Base-by-base conservation (phyloP, 2,797 vertebrate genomes). In the Notamacropus eugenii region DNA sequence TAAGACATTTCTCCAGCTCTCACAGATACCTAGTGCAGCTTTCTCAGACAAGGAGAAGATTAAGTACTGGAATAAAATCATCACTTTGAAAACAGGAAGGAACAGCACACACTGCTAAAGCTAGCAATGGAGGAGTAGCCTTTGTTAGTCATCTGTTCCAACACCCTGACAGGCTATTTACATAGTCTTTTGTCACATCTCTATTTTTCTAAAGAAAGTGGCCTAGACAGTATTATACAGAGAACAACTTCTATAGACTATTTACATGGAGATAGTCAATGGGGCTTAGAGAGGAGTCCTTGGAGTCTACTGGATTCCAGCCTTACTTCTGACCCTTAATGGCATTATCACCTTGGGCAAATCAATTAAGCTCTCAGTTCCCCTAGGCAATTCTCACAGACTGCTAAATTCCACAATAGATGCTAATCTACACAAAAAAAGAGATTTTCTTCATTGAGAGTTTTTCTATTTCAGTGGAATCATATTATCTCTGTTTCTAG, bases 71-170 rank as follows among this genome's bases (percentile, higher is more conserved):
- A 6, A 24, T 58, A 46, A 52, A 93, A 27, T 1, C 95, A 58
- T 90, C 90, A 50, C 50, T 94, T 92, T 13, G 13, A 67, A 94
- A 31, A 92, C 29, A 92, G 40, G 56, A 29, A 96, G 97, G 56
- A 93, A 96, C 54, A 97, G 16, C 28, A 93, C 90, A 58, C 10
- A 0, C 54, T 3, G 5, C 56, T 3, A n/a, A 67, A 8, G 57
- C 74, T 87, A 87, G 8, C 2, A 91, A 95, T 96, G 5, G 1
- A 93, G 2, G 3, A 95, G n/a, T 1, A 16, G 0, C 14, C 5
- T 56, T 95, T 90, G 0, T 93, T 55, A 96, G 54, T 67, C 14
- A 90, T 24, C 19, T 62, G 74, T 34, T 90, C n/a, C 19, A 94
- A 28, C 0, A 59, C n/a, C n/a, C 6, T 10, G 24, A 93, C 91